Percentiles rank a stretch among this genome's conserved stretches.
Conservation (phyloP, 2,888 invertebrate species). For the Aspidiotus rigidus region DNA sequence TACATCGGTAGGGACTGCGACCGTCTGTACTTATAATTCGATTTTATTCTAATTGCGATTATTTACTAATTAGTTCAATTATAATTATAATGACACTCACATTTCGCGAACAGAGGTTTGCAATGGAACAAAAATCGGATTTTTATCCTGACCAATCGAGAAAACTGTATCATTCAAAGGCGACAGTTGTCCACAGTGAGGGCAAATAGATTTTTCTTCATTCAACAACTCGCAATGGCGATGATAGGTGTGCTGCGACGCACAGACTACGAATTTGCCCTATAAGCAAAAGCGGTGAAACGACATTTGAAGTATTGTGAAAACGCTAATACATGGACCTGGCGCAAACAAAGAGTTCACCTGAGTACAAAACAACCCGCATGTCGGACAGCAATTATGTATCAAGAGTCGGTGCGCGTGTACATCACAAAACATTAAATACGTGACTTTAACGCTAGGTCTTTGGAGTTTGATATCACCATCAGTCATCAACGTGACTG, state of each 20-base stretch:
- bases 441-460: conserved; percentile 55
- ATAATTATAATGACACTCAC: conserved; percentile 39
- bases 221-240: conserved; percentile 60
- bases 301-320: no score
- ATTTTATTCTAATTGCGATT: neutral
- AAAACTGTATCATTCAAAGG: conserved; percentile 52
- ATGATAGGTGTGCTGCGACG: conserved; percentile 71
- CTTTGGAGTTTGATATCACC: conserved; percentile 51
- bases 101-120: conserved; percentile 44
- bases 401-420: conserved; percentile 64
- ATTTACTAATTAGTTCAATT: no score
- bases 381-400: conserved; percentile 84
- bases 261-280: conserved; percentile 77
- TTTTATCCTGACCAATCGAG: conserved; percentile 53
- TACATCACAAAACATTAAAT: conserved; percentile 65
- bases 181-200: conserved; percentile 59
- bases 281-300: conserved; percentile 41
- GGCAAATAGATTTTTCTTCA: conserved; percentile 52
- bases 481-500: conserved; percentile 49
- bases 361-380: conserved; percentile 83
- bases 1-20: no score
- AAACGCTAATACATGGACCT: no score
- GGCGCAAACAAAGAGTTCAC: conserved; percentile 44
- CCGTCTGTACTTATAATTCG: neutral
- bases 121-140: conserved; percentile 55